Conservation (phyloP, 2,888 invertebrate genomes). For the Lepidochitona cinerea region DNA sequence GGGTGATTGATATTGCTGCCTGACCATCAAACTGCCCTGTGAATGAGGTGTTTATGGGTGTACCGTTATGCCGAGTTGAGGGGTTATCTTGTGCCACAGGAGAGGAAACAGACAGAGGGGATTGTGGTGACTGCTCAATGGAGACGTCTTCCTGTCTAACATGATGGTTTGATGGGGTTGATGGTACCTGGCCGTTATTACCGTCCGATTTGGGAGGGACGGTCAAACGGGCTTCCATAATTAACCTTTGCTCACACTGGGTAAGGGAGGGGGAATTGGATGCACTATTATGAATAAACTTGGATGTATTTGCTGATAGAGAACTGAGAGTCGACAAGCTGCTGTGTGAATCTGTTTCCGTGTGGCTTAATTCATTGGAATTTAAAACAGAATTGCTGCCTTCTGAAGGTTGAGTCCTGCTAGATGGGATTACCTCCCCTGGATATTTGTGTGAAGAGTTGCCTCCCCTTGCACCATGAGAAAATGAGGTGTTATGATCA, state of each 20-base stretch:
- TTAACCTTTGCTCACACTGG: conserved; percentile 16
- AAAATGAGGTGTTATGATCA: not conserved
- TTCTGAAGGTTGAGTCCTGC: not conserved
- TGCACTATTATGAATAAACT: too few species aligned
- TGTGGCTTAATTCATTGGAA: conserved; percentile 24
- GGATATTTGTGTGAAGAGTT: not conserved
- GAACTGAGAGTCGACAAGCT: not conserved
- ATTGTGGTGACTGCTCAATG: too few species aligned
- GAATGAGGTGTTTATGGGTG: too few species aligned
- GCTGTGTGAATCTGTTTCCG: conserved; percentile 25
- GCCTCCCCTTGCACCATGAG: not conserved
- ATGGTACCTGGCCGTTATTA: too few species aligned
- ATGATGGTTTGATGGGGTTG: too few species aligned
- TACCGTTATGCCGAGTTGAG: too few species aligned
- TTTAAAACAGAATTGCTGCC: conserved; percentile 19
- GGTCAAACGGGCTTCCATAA: conserved; percentile 22
- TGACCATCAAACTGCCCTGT: too few species aligned
- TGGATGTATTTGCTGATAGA: conserved; percentile 5
- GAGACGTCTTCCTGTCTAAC: too few species aligned
- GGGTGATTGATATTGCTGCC: too few species aligned
- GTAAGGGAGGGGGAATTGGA: not conserved
- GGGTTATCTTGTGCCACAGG: too few species aligned
- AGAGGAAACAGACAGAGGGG: too few species aligned
- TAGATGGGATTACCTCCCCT: not conserved
- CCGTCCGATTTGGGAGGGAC: conserved; percentile 9